Base-by-base conservation (phyloP, 2,888 invertebrate genomes). In the Hedya salicella region DNA sequence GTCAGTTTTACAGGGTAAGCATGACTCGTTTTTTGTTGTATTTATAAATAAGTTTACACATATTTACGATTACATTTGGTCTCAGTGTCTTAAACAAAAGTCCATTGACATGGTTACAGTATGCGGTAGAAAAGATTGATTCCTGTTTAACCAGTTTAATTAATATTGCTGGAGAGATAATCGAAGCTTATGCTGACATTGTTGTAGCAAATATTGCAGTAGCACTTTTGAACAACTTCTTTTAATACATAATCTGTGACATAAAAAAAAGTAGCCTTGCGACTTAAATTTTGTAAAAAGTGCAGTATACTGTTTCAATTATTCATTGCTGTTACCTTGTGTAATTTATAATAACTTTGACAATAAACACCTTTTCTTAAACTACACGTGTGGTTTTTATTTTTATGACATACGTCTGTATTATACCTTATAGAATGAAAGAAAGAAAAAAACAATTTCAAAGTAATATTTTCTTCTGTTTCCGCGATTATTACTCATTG, bases 351-450 rank as follows among this genome's bases (percentile, higher is more conserved):
- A 82, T 82, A 82, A 81, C 78, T 84, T 87, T 85, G 85, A 87
- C 85, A 89, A 87, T 89, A 89, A 89, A 89, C 70, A 86, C 76
- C 77, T 84, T 86, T 87, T 86, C 85, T 75, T 85, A 83, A 83
- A 81, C 71, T 80, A 78, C 65, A 46, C 21, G 21, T 19, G 48
- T 57, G n/a, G n/a, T 67, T 11, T 42, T 19, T 64, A 46, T 14
- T 53, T 49, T 16, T 40, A 0, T 6, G 6, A 25, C 25, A 25
- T 25, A 25, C 25, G 4, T 25, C 6, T 6, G 25, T 6, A 6
- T 6, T 6, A 6, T 25, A 25, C 25, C 25, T 25, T n/a, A n/a
- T n/a, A n/a, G n/a, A n/a, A n/a, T n/a, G n/a, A n/a, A n/a, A n/a
- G n/a, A n/a, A n/a, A n/a, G n/a, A n/a, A n/a, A n/a, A n/a, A n/a